Percentiles rank a stretch among this genome's conserved stretches.
Evolutionary conservation across 2,797 vertebrate species (phyloP).

Genomic region (Florisuga fusca): DNA sequence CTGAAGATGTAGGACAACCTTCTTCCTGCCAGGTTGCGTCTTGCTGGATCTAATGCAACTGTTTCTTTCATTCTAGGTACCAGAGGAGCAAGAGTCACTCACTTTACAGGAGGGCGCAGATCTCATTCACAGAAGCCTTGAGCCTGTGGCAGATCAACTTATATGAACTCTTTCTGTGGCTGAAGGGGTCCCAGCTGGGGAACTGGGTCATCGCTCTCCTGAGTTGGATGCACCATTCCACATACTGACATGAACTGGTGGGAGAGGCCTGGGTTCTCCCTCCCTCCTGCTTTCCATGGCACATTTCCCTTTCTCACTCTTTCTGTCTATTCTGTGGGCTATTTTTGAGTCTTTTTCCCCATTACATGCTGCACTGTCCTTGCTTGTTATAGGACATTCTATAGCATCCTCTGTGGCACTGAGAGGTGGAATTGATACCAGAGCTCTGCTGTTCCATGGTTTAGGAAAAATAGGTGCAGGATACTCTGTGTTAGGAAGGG

Average conservation of each 20-base stretch:
- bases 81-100: conserved; percentile 84
- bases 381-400: background rate
- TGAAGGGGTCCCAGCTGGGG: conserved; percentile 79
- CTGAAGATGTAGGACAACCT: background rate
- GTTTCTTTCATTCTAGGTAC: conserved; percentile 81
- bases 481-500: background rate
- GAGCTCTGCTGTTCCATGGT: background rate
- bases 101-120: conserved; percentile 78
- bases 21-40: background rate
- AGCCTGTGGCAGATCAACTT: conserved; percentile 86
- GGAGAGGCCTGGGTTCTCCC: background rate
- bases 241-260: conserved; percentile 34
- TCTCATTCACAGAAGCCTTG: conserved; percentile 84
- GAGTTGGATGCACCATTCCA: conserved; percentile 67
- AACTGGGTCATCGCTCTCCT: conserved; percentile 81
- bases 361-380: background rate
- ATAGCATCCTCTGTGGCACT: background rate
- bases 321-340: conserved; percentile 2
- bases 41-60: background rate
- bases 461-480: background rate
- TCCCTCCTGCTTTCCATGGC: background rate
- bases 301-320: conserved; percentile 29
- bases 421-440: background rate
- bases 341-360: background rate
- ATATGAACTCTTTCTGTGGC: conserved; percentile 86